Base-by-base conservation (phyloP, 2,888 invertebrate genomes). In the Tineola bisselliella region DNA sequence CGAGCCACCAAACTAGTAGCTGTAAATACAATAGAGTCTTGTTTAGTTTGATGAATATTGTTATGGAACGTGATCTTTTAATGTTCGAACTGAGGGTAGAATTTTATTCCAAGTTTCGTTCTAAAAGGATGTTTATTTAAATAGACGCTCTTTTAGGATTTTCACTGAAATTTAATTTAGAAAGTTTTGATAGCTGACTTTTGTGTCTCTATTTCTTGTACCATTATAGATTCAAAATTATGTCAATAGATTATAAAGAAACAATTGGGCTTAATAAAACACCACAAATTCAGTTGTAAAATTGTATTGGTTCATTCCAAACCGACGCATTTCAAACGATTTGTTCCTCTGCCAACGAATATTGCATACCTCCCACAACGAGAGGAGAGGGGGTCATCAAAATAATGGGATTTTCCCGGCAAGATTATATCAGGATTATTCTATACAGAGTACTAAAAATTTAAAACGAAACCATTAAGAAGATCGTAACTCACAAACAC, bases 351-450 rank as follows among this genome's bases (percentile, higher is more conserved):
- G 12, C 44, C 44, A n/a, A 60, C 52, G 30, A 33, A 62, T 65
- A 59, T 62, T 48, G 15, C 62, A 25, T 31, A 60, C 62, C 63
- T 57, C 62, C 64, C 65, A 70, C 72, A 75, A 75, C 74, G 72
- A 17, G 48, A 18, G 25, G 76, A 71, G 72, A 76, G 75, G 77
- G 77, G 78, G 62, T 62, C 63, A 82, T 84, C 81, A 73, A 71
- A 80, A 83, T 84, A 87, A 87, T 84, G 80, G 87, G 86, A 87
- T 88, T 87, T 82, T 69, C 73, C 74, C 71, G 72, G 71, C 77
- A 77, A 84, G 87, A 87, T 88, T 88, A 88, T 77, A 75, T 73
- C 68, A 64, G 87, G 87, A 87, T 88, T 87, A 87, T 84, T 79
- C 76, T 77, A 76, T 77, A 73, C 76, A 67, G 77, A 75, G 75